These are phyloP conservation scores for Plectropomus leopardus DNA, from an alignment of 2,113 vertebrate species.

Conservation along the genomic window DNA sequence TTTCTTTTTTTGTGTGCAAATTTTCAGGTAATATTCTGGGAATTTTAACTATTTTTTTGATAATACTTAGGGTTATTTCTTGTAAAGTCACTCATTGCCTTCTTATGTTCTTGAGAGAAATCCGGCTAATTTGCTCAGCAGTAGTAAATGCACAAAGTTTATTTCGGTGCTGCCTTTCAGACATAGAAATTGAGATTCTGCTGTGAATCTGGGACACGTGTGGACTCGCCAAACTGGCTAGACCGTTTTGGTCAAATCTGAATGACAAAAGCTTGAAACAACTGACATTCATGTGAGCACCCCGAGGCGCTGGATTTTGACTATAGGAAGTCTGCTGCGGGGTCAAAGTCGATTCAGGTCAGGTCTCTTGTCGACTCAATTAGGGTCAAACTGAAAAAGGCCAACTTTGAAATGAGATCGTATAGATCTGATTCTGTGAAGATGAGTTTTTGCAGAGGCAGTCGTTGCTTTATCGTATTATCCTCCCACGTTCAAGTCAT, in stretches of 20 bases:
- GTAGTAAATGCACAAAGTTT: not conserved
- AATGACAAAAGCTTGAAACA: conserved; percentile 36
- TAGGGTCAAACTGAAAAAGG: conserved; percentile 53
- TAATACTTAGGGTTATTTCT: no score
- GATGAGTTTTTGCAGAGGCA: not conserved
- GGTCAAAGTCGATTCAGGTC: conserved; percentile 62
- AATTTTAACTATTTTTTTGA: no score
- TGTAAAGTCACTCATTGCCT: no score
- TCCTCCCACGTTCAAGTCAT: conserved; percentile 28
- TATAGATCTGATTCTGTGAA: conserved; percentile 1
- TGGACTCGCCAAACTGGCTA: not conserved
- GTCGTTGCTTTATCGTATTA: conserved; percentile 31
- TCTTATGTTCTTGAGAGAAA: no score
- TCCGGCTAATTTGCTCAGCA: no score
- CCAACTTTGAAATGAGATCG: conserved; percentile 26
- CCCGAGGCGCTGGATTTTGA: conserved; percentile 43
- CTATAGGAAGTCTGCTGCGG: conserved; percentile 54
- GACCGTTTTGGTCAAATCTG: conserved; percentile 51
- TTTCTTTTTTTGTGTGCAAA: no score
- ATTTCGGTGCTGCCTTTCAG: not conserved
- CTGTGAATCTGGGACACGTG: conserved; percentile 38
- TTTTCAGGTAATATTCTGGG: no score
- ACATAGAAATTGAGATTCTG: not conserved
- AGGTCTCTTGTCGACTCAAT: conserved; percentile 62
- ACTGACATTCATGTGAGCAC: conserved; percentile 31